Evolutionary conservation across 2,113 vertebrate genomes (phyloP).

Genomic region (Arenaria interpres): DNA sequence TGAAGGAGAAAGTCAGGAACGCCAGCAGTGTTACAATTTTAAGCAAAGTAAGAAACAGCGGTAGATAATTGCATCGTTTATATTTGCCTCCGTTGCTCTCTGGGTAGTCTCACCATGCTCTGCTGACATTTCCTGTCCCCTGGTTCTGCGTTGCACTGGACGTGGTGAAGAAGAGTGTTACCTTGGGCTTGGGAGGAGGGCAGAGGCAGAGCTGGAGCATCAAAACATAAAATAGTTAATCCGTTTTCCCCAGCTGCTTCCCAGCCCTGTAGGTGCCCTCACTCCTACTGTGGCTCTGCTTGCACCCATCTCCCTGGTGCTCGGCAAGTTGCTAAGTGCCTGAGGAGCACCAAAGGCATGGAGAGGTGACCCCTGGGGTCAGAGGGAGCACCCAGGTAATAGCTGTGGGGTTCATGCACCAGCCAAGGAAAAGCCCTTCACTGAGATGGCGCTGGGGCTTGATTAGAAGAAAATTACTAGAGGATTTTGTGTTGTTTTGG

Average conservation of each 20-base stretch:
- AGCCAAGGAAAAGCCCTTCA: not conserved
- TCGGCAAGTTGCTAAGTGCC: not conserved
- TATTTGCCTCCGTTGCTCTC: not conserved
- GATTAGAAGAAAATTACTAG: not conserved
- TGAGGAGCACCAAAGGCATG: not conserved
- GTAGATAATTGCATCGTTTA: not conserved
- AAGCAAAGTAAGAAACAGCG: not conserved
- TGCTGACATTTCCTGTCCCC: not conserved
- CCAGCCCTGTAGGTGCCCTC: rapidly evolving
- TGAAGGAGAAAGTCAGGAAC: not conserved
- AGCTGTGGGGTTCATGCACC: too few relatives aligned
- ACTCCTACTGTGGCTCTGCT: rapidly evolving
- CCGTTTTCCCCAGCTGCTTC: not conserved
- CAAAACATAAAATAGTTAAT: not conserved
- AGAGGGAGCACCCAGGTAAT: not conserved
- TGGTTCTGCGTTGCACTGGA: not conserved
- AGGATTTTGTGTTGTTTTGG: not conserved
- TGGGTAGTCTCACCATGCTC: not conserved
- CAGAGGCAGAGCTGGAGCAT: not conserved
- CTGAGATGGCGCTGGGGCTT: not conserved
- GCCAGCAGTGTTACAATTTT: not conserved
- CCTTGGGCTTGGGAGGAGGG: not conserved
- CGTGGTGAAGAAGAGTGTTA: not conserved
- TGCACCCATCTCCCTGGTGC: not conserved
- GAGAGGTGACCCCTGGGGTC: rapidly evolving